Evolutionary conservation across 2,113 vertebrate genomes (phyloP), one percentile per base, ranked within the genome.

Genomic region (Eurystomus gularis): DNA sequence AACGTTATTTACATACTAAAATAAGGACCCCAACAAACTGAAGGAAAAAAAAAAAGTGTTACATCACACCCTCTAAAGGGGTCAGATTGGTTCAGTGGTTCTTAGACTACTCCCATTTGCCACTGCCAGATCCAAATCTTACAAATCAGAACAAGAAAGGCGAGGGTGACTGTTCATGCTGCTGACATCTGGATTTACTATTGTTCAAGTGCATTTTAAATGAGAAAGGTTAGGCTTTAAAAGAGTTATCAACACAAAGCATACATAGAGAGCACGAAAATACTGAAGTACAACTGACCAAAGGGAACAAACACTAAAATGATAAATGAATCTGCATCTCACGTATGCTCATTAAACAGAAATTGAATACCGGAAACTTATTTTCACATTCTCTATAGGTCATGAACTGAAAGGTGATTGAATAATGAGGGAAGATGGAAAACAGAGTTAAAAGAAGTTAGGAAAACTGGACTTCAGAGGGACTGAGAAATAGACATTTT

Each of bases 361-460:
- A 66, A 35, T 2, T 64, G 39, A 87, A 87, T 13, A 12, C 35
- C 77, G 33, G 49, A 40, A 89, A 92, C 13, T 49, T 78, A 62
- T 70, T 39, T 60, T 72, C n/a, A 25, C 52, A 33, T 49, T 29
- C 68, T 94, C 76, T 42, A 28, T 44, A 58, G 64, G 62, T 82
- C 64, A 37, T 58, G 51, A 89, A 77, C 40, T 83, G 62, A 82
- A 82, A 95, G 37, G 37, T 86, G 64, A 70, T 54, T 66, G 72
- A 85, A 55, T 91, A 93, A 94, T 64, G 60, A 90, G n/a, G 60
- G 31, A 82, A 82, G 37, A 83, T 46, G 46, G 68, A 92, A 92
- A 93, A 82, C 23, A 70, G 35, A 46, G 55, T 77, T 91, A 73
- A 83, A 94, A 90, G 51, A 93, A 89, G 68, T 46, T 75, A 90